Evolutionary conservation across 2,797 vertebrate genomes (phyloP).

Genomic region (Rhincodon typus): DNA sequence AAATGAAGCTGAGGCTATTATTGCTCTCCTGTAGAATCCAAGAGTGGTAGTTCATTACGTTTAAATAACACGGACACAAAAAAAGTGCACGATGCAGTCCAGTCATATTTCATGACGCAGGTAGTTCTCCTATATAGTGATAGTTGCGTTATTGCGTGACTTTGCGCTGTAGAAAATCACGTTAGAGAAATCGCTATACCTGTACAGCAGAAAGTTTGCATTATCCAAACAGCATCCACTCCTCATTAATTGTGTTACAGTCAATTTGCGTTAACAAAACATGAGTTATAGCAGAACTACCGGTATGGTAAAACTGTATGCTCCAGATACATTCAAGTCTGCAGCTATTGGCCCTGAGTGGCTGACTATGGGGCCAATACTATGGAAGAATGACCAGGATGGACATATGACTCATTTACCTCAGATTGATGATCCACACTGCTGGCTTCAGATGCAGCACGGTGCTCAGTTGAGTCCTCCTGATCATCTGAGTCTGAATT

Average conservation of each 20-base stretch:
- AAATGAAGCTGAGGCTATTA: not conserved
- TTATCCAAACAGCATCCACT: too few species aligned
- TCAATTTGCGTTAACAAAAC: too few species aligned
- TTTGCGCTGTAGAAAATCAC: too few species aligned
- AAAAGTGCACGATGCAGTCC: not conserved
- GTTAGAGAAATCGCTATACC: too few species aligned
- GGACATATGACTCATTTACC: slow-evolving; percentile 53
- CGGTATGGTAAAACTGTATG: not conserved
- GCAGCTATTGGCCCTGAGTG: not conserved
- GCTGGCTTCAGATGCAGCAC: slow-evolving; percentile 62
- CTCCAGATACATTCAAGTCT: not conserved
- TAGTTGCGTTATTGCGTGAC: too few species aligned
- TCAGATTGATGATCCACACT: slow-evolving; percentile 71
- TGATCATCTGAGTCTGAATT: slow-evolving; percentile 78
- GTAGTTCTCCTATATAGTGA: too few species aligned
- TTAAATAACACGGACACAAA: not conserved
- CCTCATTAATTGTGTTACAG: too few species aligned
- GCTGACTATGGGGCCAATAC: not conserved
- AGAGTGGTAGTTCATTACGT: not conserved
- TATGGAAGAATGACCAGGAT: not conserved
- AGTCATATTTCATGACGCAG: not conserved
- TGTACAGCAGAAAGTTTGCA: too few species aligned
- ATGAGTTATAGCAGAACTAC: too few species aligned
- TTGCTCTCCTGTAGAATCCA: not conserved
- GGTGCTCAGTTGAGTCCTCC: slow-evolving; percentile 64